Conservation (phyloP, 2,113 vertebrate species). For the Lepidothrix coronata region DNA sequence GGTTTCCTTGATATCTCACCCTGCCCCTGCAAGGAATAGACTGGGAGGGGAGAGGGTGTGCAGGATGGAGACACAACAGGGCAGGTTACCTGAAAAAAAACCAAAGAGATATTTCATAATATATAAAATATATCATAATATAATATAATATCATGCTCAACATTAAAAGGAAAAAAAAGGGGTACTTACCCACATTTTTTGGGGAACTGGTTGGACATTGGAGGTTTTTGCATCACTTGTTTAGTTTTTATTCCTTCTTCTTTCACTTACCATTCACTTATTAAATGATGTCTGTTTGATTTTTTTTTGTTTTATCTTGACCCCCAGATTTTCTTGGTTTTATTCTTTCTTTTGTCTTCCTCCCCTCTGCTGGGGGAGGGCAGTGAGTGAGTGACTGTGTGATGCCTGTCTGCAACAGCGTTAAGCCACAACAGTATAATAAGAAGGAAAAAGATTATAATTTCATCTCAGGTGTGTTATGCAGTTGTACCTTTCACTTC, state of each 20-base stretch:
- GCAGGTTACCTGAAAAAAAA: background rate
- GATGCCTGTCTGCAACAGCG: background rate
- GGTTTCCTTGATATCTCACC: background rate
- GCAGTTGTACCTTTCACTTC: background rate
- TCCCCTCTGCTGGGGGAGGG: background rate
- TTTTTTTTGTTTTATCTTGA: background rate
- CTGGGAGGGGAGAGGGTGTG: rapidly evolving
- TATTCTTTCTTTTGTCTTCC: background rate
- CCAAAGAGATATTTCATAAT: background rate
- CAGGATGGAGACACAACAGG: rapidly evolving
- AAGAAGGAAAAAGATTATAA: background rate
- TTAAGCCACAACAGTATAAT: background rate
- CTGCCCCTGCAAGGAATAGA: background rate
- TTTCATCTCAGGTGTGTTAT: background rate
- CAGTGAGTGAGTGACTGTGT: rapidly evolving
- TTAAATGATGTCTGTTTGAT: background rate
- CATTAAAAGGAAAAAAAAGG: too few species aligned
- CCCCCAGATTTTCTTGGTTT: background rate
- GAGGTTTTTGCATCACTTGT: background rate
- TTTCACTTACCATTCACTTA: background rate
- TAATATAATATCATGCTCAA: background rate
- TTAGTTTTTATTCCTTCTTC: background rate
- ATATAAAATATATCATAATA: background rate
- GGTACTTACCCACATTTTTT: background rate
- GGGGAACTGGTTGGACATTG: rapidly evolving